Base-by-base conservation (phyloP, 2,113 vertebrate species). In the Bungarus multicinctus region DNA sequence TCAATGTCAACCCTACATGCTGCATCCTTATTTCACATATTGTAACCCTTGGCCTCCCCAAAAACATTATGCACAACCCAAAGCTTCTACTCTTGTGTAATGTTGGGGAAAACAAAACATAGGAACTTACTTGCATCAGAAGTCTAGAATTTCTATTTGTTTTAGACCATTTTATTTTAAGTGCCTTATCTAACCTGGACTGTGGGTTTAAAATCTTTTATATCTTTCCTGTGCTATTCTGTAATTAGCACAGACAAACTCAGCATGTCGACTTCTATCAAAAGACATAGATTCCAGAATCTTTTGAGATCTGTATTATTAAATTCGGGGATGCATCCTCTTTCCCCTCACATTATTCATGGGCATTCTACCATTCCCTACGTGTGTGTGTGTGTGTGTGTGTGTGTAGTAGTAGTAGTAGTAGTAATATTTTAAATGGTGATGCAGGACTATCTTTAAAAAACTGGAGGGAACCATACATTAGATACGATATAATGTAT, bases 371-470 rank as follows among this genome's bases (percentile, higher is more conserved):
- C n/a, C 18, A 52, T 52, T 52, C 50, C 11, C 50, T 52, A 52
- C 50, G 12, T 52, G 94, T 93, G 94, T 92, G 93, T 96, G 94
- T 96, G 93, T 94, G 92, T 96, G 96, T 27, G 45, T 96, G 93
- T 93, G 94, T 93, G 93, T 93, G 94, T 47, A 47, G 45, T 47
- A 43, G 43, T 43, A 43, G 47, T 50, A 50, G 47, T 50, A 50
- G 47, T 50, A 50, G 2, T 54, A 12, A 0, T 54, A 81, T 54
- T 11, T 90, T 74, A 39, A 53, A 81, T 25, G 3, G 89, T 85
- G 22, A 58, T 74, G 86, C 93, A 94, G 95, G 55, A 93, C 91
- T 93, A 92, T 93, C 95, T 43, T 43, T 95, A 93, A 96, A 95
- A 94, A 94, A 91, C 89, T 85, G 52, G 95, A 96, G 64, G 87